Conservation (phyloP, 2,797 vertebrate species). For the Gallinago nigripennis region DNA sequence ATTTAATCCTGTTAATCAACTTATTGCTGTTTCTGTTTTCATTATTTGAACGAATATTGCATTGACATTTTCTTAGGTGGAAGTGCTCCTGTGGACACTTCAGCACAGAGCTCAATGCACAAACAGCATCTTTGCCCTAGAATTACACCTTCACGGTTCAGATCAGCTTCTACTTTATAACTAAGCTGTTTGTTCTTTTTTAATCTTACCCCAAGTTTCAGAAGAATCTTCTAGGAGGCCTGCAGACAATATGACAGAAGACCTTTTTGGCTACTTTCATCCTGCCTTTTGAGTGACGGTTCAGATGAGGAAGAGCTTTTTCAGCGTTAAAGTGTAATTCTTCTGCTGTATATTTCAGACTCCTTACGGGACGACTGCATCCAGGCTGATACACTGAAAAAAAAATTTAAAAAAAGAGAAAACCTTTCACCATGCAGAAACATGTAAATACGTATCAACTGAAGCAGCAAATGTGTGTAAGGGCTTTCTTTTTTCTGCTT, state of each 20-base stretch:
- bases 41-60: background rate
- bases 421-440: background rate
- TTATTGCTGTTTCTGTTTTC: background rate
- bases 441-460: background rate
- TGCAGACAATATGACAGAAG: background rate
- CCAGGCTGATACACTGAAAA: background rate
- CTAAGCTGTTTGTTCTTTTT: background rate
- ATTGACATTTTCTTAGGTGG: background rate
- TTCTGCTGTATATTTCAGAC: background rate
- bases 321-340: background rate
- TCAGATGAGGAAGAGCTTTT: background rate
- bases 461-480: background rate
- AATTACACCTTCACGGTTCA: background rate
- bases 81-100: background rate
- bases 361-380: background rate
- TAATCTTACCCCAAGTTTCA: conserved; percentile 33
- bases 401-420: background rate
- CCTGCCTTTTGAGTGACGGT: background rate
- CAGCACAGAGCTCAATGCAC: background rate
- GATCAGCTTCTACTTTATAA: background rate
- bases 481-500: background rate
- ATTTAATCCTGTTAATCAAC: background rate
- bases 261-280: background rate
- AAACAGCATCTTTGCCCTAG: background rate
- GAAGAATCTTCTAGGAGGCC: background rate